Conservation (phyloP, 2,888 invertebrate genomes). For the Nephrotoma appendiculata region DNA sequence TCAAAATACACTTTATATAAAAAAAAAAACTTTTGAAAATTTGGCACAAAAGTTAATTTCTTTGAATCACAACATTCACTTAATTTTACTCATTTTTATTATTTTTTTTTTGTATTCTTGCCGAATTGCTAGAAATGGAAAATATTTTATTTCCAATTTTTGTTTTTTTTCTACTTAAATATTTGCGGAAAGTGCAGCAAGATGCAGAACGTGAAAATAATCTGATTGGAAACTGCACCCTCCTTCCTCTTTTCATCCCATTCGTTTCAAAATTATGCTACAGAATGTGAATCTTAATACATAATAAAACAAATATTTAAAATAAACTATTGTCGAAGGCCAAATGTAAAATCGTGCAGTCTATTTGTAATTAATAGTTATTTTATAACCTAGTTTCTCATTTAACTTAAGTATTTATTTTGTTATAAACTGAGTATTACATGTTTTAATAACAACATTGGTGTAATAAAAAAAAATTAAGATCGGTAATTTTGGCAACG, state of each 20-base stretch:
- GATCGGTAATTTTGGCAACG: not conserved
- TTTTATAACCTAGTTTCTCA: not conserved
- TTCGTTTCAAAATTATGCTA: not conserved
- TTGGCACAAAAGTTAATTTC: constrained; percentile 1
- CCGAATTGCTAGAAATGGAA: not conserved
- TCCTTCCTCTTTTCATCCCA: too few relatives aligned
- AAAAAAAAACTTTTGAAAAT: not conserved
- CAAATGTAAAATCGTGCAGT: not conserved
- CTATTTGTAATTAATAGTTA: not conserved
- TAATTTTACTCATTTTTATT: not conserved
- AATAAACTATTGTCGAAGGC: not conserved
- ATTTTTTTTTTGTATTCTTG: not conserved
- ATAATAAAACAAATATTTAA: not conserved
- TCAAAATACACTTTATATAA: not conserved
- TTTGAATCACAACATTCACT: not conserved
- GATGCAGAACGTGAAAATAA: not conserved
- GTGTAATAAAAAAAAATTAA: not conserved
- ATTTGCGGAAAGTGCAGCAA: not conserved
- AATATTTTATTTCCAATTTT: not conserved
- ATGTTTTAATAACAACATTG: too few relatives aligned
- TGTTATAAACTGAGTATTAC: not conserved
- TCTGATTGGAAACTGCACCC: too few relatives aligned
- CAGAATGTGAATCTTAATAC: not conserved
- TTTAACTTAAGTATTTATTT: not conserved
- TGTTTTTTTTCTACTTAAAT: not conserved